Percentiles rank a stretch among this genome's conserved stretches.
Conservation (phyloP, 1,140 invertebrate genomes). For the Hycleus cichorii region DNA sequence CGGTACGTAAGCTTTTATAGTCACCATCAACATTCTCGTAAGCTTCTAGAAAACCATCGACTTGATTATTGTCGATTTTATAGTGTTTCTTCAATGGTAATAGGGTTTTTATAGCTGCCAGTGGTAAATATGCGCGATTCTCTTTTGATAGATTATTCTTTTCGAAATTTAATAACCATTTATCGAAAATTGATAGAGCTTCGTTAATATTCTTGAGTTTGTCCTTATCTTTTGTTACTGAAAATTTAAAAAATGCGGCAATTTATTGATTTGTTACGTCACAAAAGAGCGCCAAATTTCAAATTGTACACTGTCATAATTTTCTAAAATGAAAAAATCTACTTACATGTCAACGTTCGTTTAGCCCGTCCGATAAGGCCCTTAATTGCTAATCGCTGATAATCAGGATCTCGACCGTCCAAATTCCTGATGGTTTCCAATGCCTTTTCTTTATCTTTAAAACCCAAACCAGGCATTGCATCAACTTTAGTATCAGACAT, state of each 20-base stretch:
- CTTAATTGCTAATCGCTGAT: constrained; percentile 55
- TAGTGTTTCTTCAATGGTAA: constrained; percentile 35
- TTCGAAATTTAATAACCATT: constrained; percentile 57
- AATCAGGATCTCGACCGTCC: constrained; percentile 57
- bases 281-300: background rate
- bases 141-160: constrained; percentile 50
- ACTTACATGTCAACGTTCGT: constrained; percentile 54
- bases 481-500: constrained; percentile 37
- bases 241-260: constrained; percentile 18
- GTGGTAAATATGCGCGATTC: constrained; percentile 52
- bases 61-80: constrained; percentile 34
- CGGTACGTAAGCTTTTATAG: constrained; percentile 56
- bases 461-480: constrained; percentile 54
- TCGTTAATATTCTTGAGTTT: constrained; percentile 60
- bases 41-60: constrained; percentile 45
- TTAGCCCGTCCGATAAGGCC: constrained; percentile 57
- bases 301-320: background rate
- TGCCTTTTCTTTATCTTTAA: constrained; percentile 59
- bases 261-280: background rate
- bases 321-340: background rate
- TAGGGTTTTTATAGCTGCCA: constrained; percentile 37
- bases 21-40: constrained; percentile 51
- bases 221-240: constrained; percentile 56
- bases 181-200: constrained; percentile 53
- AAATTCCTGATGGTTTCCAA: constrained; percentile 53